phyloP scores from a whole-genome alignment of 2,888 invertebrate species.

The Platycheirus rosarum region DNA sequence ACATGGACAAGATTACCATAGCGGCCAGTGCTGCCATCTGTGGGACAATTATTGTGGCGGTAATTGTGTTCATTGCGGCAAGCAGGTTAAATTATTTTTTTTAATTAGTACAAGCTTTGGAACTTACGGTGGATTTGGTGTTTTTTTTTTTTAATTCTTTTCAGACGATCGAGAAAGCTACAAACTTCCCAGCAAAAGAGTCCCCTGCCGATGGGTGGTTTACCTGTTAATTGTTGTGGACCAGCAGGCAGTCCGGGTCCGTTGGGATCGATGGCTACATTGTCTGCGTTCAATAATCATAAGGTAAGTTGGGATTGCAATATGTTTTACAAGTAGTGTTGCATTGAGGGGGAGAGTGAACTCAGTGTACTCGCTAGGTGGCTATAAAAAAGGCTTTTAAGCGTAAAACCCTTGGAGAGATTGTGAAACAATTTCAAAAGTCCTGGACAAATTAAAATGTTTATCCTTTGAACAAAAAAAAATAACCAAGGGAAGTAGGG shows the following conservation, averaged over 20 bases:
- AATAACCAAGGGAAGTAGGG: neutral
- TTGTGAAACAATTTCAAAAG: constrained; percentile 21
- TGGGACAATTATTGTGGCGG: constrained; percentile 94
- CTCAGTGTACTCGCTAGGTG: neutral
- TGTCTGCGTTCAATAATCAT: constrained; percentile 92
- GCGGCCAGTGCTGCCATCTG: constrained; percentile 96
- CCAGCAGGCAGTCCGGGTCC: constrained; percentile 92
- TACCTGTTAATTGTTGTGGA: constrained; percentile 91
- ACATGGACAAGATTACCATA: constrained; percentile 97
- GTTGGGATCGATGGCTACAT: constrained; percentile 91
- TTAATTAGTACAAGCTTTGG: constrained; percentile 46
- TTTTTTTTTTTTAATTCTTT: constrained; percentile 30
- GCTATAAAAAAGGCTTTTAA: constrained; percentile 18
- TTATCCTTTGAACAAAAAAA: neutral
- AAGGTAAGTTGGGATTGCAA: constrained; percentile 84
- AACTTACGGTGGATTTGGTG: constrained; percentile 9
- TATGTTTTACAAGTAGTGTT: neutral
- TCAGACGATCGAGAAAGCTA: constrained; percentile 89
- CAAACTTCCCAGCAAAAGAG: constrained; percentile 87
- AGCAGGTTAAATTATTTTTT: constrained; percentile 83
- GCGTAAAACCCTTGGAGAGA: constrained; percentile 26
- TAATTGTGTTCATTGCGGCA: constrained; percentile 94
- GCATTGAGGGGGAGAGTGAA: neutral
- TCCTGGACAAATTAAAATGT: constrained; percentile 30
- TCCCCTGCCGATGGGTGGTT: constrained; percentile 87